These are phyloP conservation scores for Rhinoraja longicauda DNA, from an alignment of 2,797 vertebrate species.

Conservation along the genomic window DNA sequence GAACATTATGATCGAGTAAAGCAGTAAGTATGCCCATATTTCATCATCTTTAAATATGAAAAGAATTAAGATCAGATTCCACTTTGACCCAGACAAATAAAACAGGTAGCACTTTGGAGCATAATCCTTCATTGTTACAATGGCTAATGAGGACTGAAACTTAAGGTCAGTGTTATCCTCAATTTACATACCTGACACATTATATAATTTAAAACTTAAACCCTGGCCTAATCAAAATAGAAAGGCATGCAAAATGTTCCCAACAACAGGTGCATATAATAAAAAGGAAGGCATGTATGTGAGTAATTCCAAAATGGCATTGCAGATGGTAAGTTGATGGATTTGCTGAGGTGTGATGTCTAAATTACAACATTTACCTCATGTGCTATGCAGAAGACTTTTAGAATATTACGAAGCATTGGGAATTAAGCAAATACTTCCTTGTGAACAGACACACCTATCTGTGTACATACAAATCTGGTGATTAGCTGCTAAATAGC, in stretches of 20 bases:
- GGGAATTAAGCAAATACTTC: background rate
- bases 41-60: background rate
- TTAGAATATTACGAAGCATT: background rate
- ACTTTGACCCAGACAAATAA: background rate
- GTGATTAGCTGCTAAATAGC: background rate
- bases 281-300: background rate
- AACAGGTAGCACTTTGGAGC: background rate
- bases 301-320: background rate
- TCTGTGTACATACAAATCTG: background rate
- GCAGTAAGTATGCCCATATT: constrained; percentile 54
- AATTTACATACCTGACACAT: background rate
- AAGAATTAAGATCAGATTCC: background rate
- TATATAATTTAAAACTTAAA: background rate
- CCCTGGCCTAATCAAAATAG: background rate
- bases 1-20: constrained; percentile 88
- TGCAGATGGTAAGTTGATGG: background rate
- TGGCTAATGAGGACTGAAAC: background rate
- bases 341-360: background rate
- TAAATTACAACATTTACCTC: background rate
- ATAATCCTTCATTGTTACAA: background rate
- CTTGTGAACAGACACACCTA: background rate
- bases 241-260: background rate
- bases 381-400: background rate
- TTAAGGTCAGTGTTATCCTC: background rate
- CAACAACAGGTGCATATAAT: background rate